phyloP scores from a whole-genome alignment of 2,113 vertebrate genomes.

The Crotalus viridis region DNA sequence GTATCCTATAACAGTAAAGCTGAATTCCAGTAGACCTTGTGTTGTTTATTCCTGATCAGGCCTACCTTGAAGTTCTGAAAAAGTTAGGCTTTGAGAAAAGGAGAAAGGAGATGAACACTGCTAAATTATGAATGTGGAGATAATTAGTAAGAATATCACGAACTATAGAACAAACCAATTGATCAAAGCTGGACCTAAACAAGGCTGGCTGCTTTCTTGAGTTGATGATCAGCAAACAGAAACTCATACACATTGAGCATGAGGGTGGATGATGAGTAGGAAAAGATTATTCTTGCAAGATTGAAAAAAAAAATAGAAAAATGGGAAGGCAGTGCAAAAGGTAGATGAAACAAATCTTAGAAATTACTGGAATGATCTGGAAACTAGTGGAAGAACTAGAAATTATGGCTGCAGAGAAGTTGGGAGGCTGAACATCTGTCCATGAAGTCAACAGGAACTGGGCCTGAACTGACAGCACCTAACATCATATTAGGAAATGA shows the following conservation, averaged over 20 bases:
- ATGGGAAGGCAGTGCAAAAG: not conserved
- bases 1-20: not conserved
- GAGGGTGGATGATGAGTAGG: not conserved
- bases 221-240: not conserved
- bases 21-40: not conserved
- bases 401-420: not conserved
- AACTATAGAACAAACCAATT: not conserved
- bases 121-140: not conserved
- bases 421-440: not conserved
- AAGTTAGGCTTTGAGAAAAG: constrained; percentile 26
- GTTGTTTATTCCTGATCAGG: not conserved
- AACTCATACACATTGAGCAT: not conserved
- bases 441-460: not conserved
- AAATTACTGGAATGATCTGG: not conserved
- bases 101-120: not conserved
- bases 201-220: not conserved
- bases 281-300: not conserved
- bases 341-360: not conserved
- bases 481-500: not conserved
- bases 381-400: not conserved
- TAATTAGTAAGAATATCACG: not conserved
- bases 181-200: not conserved
- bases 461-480: not conserved
- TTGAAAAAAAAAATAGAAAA: not conserved
- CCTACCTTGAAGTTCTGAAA: not conserved